A percentile compares a stretch with the other conserved stretches of the same genome.
Conservation (phyloP, 2,888 invertebrate genomes). For the Pyrgus malvae region DNA sequence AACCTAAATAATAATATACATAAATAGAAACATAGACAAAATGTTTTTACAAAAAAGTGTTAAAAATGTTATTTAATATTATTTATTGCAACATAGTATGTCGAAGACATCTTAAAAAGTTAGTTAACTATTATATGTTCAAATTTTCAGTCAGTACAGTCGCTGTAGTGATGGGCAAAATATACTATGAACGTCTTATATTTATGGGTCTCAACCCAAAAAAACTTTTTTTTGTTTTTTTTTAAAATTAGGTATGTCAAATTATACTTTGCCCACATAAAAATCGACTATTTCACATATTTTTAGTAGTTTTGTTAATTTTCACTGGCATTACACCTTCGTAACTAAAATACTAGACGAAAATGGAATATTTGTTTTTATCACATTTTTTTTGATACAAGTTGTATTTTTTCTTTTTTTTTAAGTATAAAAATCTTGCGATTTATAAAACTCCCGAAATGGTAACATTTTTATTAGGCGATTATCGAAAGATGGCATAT, state of each 20-base stretch:
- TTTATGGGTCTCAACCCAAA: no score
- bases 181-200: not conserved
- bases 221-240: no score
- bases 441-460: not conserved
- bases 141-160: slow-evolving; percentile 36
- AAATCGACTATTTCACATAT: slow-evolving; percentile 25
- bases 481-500: no score
- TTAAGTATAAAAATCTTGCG: not conserved
- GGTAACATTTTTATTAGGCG: slow-evolving; percentile 1
- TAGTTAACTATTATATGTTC: slow-evolving; percentile 8
- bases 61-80: slow-evolving; percentile 39
- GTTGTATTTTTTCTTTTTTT: slow-evolving; percentile 14
- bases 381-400: slow-evolving; percentile 55
- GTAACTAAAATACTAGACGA: slow-evolving; percentile 57
- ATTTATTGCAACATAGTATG: slow-evolving; percentile 70
- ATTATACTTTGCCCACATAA: not conserved
- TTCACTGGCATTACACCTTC: slow-evolving; percentile 20
- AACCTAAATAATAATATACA: slow-evolving; percentile 44
- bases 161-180: slow-evolving; percentile 7
- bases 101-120: slow-evolving; percentile 52
- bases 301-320: slow-evolving; percentile 11
- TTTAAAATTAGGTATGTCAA: not conserved
- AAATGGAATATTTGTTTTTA: slow-evolving; percentile 73
- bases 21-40: slow-evolving; percentile 53
- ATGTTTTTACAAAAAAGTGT: slow-evolving; percentile 58